Evolutionary conservation across 2,113 vertebrate genomes (phyloP), one percentile per base, ranked within the genome.

Genomic region (Rhabdornis inornatus): DNA sequence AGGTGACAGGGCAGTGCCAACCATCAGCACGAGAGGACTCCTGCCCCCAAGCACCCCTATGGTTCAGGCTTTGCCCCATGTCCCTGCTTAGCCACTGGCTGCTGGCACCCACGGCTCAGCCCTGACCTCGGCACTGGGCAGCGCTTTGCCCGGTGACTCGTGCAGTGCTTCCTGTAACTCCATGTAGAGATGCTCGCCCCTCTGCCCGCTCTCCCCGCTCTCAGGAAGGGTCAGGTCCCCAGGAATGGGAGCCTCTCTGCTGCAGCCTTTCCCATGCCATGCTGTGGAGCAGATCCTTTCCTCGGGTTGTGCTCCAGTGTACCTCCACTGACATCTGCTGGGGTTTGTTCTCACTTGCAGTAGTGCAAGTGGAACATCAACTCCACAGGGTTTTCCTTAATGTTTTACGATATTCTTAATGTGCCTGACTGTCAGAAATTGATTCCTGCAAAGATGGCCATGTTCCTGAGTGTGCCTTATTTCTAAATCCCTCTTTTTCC

Each of bases 271-370:
- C 19, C 66, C 44, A 14, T 60, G 37, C 5, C 1, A 28, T 33
- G 55, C 66, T 50, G 28, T 13, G 27, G 40, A 85, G 57, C 65
- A 60, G n/a, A 69, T 40, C 66, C 33, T 88, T 52, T 59, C 33
- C 45, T 75, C 31, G 1, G 11, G 8, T 76, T 76, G 21, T 87
- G 49, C 35, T 81, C 17, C 47, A 40, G 60, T 24, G 79, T n/a
- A 81, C 39, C 79, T 96, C 76, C 94, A 82, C 78, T 97, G 96
- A 96, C 91, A 95, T 59, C 96, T 95, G 3, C 40, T 68, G 94
- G 83, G 21, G 19, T 55, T 87, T 33, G 7, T 28, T 90, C 64
- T 64, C 52, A 59, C 39, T 90, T 92, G 50, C 66, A 72, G 11
- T 13, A 27, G 8, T 42, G 37, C 22, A 63, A 83, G 35, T 15